Evolutionary conservation across 2,888 invertebrate species (phyloP), one percentile per base, ranked within the genome.

Genomic region (Lobophora halterata): DNA sequence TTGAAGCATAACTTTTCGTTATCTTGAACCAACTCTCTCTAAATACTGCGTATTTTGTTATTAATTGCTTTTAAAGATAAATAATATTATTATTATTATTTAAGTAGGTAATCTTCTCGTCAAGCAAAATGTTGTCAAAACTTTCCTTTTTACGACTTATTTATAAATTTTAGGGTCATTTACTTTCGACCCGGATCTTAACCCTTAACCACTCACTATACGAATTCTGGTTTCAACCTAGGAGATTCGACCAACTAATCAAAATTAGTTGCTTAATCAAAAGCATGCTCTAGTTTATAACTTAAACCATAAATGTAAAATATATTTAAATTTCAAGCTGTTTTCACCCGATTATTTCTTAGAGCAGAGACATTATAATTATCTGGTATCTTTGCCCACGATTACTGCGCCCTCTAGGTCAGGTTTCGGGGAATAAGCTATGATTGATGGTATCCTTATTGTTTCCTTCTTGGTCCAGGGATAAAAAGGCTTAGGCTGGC

Each of bases 401-500:
- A 28, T 7, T 19, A 41, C 34, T 32, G 32, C 23, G 29, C 25
- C 32, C 32, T 29, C 25, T 26, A 28, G 37, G 43, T 33, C 29
- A 33, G 36, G 26, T 26, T 25, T 23, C 6, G 29, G 43, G 18
- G 21, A 4, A 5, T 32, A 28, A 30, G 41, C 27, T 39, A 44
- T 49, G 49, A 49, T 46, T 46, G 49, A 49, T 49, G 38, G 30
- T 31, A 12, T 19, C 26, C 13, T 46, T 41, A 49, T 46, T 49
- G 49, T 49, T 49, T 41, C 32, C 40, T 20, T 13, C 30, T 13
- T 24, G 36, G 37, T 29, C 25, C 42, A 19, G 21, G 34, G 28
- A 40, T 28, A 38, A 38, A 38, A 44, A 46, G 46, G 49, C 35
- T 49, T 41, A 46, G 36, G 33, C 33, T 6, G 9, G 10, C 17